Conservation (phyloP, 2,797 vertebrate genomes). For the Eospalax fontanierii region DNA sequence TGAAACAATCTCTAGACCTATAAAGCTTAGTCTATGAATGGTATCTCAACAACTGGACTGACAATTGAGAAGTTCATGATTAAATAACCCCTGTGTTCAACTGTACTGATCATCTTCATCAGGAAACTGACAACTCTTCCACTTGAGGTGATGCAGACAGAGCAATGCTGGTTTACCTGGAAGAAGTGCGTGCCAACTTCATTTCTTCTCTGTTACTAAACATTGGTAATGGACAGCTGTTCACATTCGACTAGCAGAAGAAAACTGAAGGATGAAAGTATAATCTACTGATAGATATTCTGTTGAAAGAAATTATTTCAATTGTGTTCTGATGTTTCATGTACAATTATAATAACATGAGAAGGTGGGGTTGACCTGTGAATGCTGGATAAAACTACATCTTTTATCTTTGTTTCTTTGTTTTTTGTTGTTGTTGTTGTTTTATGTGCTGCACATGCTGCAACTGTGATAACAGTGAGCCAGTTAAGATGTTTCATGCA, state of each 20-base stretch:
- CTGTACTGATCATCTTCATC: neutral
- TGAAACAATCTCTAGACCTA: neutral
- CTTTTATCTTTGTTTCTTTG: too few relatives aligned
- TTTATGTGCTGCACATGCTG: neutral
- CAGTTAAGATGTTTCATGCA: constrained; percentile 77
- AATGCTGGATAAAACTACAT: constrained; percentile 63
- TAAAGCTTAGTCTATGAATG: neutral
- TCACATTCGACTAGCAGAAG: neutral
- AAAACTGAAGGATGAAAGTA: neutral
- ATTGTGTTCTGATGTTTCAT: constrained; percentile 59
- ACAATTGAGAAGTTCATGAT: neutral
- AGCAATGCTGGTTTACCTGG: neutral
- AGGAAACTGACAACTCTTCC: neutral
- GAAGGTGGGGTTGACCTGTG: constrained; percentile 31
- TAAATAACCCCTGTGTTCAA: neutral
- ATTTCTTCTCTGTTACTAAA: neutral
- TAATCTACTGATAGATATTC: too few relatives aligned
- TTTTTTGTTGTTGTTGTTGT: neutral
- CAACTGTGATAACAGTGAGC: constrained; percentile 66
- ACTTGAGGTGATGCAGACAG: neutral
- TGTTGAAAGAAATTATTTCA: constrained; percentile 45
- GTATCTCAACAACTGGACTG: neutral
- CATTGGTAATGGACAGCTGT: neutral
- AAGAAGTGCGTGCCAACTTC: neutral
- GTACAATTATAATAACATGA: constrained; percentile 59